Conservation (phyloP, 2,888 invertebrate species). For the Mylabris sibirica region DNA sequence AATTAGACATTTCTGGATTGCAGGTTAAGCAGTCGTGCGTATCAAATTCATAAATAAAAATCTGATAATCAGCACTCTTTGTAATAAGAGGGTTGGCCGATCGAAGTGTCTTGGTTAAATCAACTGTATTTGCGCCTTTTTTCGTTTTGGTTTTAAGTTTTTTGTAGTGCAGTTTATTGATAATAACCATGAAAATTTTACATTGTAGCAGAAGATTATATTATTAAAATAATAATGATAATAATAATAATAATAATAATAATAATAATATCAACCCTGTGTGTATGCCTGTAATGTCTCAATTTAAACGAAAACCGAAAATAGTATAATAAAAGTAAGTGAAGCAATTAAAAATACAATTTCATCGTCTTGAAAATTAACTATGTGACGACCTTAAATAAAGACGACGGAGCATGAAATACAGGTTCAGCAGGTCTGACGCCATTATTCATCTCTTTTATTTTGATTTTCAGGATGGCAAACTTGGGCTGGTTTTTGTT, state of each 20-base stretch:
- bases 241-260: background rate
- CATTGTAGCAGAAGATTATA: background rate
- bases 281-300: background rate
- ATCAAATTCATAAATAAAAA: background rate
- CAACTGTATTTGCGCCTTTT: background rate
- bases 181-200: background rate
- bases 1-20: background rate
- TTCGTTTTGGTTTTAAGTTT: background rate
- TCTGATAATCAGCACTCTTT: conserved; percentile 8
- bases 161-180: background rate
- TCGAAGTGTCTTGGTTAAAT: background rate
- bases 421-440: conserved; percentile 62
- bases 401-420: conserved; percentile 61
- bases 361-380: conserved; percentile 52
- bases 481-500: conserved; percentile 54
- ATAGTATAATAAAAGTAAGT: conserved; percentile 12
- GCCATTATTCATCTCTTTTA: conserved; percentile 63
- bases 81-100: background rate
- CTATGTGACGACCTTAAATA: conserved; percentile 60
- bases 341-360: conserved; percentile 37
- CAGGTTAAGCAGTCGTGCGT: background rate
- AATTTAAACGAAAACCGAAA: background rate
- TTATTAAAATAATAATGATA: background rate
- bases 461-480: conserved; percentile 59
- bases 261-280: background rate